A percentile compares a stretch with the other conserved stretches of the same genome.
These are phyloP conservation scores for Lathronympha strigana DNA, from an alignment of 2,888 invertebrate genomes.

Conservation along the genomic window DNA sequence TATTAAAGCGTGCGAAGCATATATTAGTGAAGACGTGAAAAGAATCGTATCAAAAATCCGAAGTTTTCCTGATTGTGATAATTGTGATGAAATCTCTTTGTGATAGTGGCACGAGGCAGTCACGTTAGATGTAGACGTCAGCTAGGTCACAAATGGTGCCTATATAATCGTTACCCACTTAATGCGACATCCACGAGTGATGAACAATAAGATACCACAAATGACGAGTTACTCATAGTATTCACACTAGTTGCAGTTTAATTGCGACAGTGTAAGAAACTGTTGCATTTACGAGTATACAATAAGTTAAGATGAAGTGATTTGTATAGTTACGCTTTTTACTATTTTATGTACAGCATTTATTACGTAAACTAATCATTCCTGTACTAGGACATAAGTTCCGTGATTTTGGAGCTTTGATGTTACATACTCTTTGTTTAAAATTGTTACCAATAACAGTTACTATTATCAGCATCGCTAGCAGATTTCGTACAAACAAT, in stretches of 20 bases:
- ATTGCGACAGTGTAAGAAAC: conserved; percentile 66
- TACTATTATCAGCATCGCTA: conserved; percentile 59
- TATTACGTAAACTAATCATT: conserved; percentile 74
- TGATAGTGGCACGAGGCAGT: conserved; percentile 80
- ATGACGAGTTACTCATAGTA: conserved; percentile 69
- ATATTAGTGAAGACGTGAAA: conserved; percentile 29
- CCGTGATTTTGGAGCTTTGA: conserved; percentile 51
- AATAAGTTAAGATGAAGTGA: conserved; percentile 70
- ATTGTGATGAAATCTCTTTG: conserved; percentile 80
- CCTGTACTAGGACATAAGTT: conserved; percentile 59
- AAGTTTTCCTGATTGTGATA: conserved; percentile 77
- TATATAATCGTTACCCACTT: conserved; percentile 67
- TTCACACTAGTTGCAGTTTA: conserved; percentile 63
- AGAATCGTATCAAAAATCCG: conserved; percentile 61
- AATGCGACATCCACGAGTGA: conserved; percentile 51
- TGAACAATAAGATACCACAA: conserved; percentile 55
- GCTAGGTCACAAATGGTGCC: conserved; percentile 63
- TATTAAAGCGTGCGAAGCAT: conserved; percentile 45
- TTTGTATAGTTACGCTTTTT: conserved; percentile 76
- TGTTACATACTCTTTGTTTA: conserved; percentile 53
- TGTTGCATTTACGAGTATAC: conserved; percentile 73
- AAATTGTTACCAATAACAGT: conserved; percentile 80
- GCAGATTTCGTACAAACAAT: conserved; percentile 42
- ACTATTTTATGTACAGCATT: conserved; percentile 76
- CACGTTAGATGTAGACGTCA: conserved; percentile 78